A percentile compares a stretch with the other conserved stretches of the same genome.
Evolutionary conservation across 2,888 invertebrate genomes (phyloP).

Genomic region (Thymelicus acteon): DNA sequence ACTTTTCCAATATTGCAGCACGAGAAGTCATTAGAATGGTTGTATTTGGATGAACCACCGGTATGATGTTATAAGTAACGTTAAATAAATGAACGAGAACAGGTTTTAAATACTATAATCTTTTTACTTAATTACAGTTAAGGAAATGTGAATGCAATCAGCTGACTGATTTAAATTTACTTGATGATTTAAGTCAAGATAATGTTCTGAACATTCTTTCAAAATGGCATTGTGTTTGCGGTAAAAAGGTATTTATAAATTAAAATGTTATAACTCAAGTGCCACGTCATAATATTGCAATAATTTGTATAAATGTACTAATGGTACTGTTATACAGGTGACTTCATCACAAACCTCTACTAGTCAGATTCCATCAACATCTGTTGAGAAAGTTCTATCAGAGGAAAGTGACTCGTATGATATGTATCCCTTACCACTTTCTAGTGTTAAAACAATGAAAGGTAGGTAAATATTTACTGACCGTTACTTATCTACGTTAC

Average conservation of each 20-base stretch:
- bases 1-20: slow-evolving; percentile 62
- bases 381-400: slow-evolving; percentile 50
- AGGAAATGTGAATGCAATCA: slow-evolving; percentile 78
- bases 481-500: not conserved
- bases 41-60: slow-evolving; percentile 68
- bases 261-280: not conserved
- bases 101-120: not conserved
- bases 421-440: slow-evolving; percentile 61
- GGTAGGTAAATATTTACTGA: slow-evolving; percentile 45
- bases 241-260: slow-evolving; percentile 64
- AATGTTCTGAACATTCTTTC: slow-evolving; percentile 72
- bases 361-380: slow-evolving; percentile 61
- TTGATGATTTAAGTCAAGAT: slow-evolving; percentile 74
- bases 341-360: slow-evolving; percentile 73
- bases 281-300: not conserved
- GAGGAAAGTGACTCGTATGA: slow-evolving; percentile 53
- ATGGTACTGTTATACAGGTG: slow-evolving; percentile 51
- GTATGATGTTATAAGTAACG: slow-evolving; percentile 49
- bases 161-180: slow-evolving; percentile 65
- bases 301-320: not conserved
- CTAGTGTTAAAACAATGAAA: slow-evolving; percentile 55
- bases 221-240: slow-evolving; percentile 77
- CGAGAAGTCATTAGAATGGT: slow-evolving; percentile 66
- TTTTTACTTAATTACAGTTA: slow-evolving; percentile 54
- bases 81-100: not conserved